Percentiles rank a stretch among this genome's conserved stretches.
Conservation (phyloP, 2,113 vertebrate genomes). For the Ptychochromis oligacanthus region DNA sequence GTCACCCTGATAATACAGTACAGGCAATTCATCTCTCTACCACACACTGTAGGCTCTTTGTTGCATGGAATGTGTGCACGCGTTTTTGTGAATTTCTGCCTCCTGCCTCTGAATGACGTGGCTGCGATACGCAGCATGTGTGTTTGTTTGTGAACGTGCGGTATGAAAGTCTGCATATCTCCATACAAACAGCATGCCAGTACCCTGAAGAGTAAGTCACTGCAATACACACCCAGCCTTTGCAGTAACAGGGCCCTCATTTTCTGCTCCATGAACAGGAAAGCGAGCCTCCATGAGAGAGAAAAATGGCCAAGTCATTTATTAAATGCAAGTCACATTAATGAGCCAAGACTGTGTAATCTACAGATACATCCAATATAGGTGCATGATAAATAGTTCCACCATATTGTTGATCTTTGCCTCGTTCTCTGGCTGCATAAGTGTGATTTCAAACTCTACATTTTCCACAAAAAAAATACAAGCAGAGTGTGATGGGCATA, state of each 20-base stretch:
- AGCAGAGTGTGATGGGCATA: background rate
- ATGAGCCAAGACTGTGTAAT: slow-evolving; percentile 65
- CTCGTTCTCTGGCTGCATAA: slow-evolving; percentile 46
- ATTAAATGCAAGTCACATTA: slow-evolving; percentile 68
- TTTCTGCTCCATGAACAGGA: slow-evolving; percentile 76
- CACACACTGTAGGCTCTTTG: slow-evolving; percentile 80
- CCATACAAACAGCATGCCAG: slow-evolving; percentile 70
- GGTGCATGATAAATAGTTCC: slow-evolving; percentile 59
- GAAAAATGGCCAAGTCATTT: slow-evolving; percentile 65
- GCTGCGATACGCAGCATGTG: slow-evolving; percentile 29
- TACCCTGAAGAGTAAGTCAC: slow-evolving; percentile 58
- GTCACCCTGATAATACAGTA: slow-evolving; percentile 80
- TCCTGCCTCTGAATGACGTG: slow-evolving; percentile 46
- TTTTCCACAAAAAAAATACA: slow-evolving; percentile 47
- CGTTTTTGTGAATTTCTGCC: slow-evolving; percentile 39
- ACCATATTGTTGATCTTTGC: slow-evolving; percentile 57
- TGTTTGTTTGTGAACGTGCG: slow-evolving; percentile 57
- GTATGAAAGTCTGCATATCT: slow-evolving; percentile 46
- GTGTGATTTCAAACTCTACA: slow-evolving; percentile 18
- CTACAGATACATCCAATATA: slow-evolving; percentile 66
- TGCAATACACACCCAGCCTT: slow-evolving; percentile 55
- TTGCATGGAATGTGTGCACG: slow-evolving; percentile 72
- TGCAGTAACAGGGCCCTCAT: slow-evolving; percentile 62
- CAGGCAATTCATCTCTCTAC: slow-evolving; percentile 74
- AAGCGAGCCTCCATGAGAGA: slow-evolving; percentile 53